phyloP scores from a whole-genome alignment of 2,113 vertebrate genomes.

The Cryptotis parvus region DNA sequence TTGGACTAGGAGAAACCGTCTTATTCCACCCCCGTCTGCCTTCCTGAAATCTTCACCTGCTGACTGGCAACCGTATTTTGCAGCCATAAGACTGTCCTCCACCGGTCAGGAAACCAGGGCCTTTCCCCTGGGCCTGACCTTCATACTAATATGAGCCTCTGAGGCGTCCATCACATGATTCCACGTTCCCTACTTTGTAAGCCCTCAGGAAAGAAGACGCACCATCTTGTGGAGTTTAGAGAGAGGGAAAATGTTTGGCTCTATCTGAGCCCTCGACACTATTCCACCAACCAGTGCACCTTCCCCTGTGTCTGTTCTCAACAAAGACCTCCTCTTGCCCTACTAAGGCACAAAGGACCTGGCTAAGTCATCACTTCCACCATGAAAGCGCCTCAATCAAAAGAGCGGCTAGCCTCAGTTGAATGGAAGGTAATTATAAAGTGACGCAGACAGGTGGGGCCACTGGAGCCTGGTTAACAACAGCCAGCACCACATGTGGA shows the following conservation, averaged over 20 bases:
- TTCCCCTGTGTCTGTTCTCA: background rate
- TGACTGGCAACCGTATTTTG: no score
- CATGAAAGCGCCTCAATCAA: background rate
- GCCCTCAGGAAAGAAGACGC: no score
- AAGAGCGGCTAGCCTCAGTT: background rate
- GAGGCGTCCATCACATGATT: background rate
- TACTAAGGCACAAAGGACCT: accelerated
- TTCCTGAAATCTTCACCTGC: background rate
- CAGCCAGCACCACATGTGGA: no score
- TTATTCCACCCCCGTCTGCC: background rate
- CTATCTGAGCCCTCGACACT: background rate
- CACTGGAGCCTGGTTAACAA: background rate
- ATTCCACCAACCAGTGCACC: no score
- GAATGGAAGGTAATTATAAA: background rate
- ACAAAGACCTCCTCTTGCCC: background rate
- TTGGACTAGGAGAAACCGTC: background rate
- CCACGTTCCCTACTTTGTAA: no score
- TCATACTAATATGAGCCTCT: no score
- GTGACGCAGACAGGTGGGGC: accelerated
- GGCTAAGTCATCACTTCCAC: background rate
- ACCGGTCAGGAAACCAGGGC: background rate
- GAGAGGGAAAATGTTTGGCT: no score
- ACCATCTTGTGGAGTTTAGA: no score
- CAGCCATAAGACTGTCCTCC: no score
- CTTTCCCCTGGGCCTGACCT: background rate